phyloP scores from a whole-genome alignment of 2,888 invertebrate species.

The Cephonodes hylas region DNA sequence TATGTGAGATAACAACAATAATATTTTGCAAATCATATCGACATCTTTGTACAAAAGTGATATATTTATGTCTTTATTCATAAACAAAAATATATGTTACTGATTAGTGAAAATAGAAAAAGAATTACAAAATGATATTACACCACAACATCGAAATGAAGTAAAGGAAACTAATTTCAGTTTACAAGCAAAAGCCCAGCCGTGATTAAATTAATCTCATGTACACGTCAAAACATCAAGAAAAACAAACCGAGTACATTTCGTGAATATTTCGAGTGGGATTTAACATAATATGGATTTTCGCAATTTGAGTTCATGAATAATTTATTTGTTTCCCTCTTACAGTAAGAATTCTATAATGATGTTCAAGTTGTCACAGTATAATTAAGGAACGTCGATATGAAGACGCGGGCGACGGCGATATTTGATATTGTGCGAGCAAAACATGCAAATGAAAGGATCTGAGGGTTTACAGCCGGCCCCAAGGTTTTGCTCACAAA shows the following conservation, averaged over 20 bases:
- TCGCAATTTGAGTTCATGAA: slow-evolving; percentile 57
- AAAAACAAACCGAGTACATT: background rate
- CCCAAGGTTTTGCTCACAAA: slow-evolving; percentile 27
- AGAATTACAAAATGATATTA: too few relatives aligned
- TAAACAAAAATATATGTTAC: too few relatives aligned
- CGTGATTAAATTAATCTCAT: background rate
- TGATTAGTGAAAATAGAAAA: too few relatives aligned
- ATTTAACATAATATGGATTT: slow-evolving; percentile 37
- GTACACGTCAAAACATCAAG: background rate
- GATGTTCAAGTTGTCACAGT: slow-evolving; percentile 52
- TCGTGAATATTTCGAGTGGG: slow-evolving; percentile 6
- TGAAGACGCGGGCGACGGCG: slow-evolving; percentile 28
- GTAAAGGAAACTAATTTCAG: background rate
- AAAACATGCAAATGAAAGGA: slow-evolving; percentile 75
- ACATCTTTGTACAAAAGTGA: too few relatives aligned
- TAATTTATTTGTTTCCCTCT: slow-evolving; percentile 52
- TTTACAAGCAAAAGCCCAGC: background rate
- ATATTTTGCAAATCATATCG: too few relatives aligned
- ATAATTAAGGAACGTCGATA: slow-evolving; percentile 53
- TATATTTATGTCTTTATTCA: too few relatives aligned
- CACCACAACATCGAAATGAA: background rate
- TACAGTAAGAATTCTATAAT: slow-evolving; percentile 52
- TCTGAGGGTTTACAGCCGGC: slow-evolving; percentile 34
- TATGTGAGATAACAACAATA: too few relatives aligned
- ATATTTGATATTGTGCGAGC: slow-evolving; percentile 62